A percentile compares a stretch with the other conserved stretches of the same genome.
Evolutionary conservation across 2,888 invertebrate genomes (phyloP).

Genomic region (Biston stratarius): DNA sequence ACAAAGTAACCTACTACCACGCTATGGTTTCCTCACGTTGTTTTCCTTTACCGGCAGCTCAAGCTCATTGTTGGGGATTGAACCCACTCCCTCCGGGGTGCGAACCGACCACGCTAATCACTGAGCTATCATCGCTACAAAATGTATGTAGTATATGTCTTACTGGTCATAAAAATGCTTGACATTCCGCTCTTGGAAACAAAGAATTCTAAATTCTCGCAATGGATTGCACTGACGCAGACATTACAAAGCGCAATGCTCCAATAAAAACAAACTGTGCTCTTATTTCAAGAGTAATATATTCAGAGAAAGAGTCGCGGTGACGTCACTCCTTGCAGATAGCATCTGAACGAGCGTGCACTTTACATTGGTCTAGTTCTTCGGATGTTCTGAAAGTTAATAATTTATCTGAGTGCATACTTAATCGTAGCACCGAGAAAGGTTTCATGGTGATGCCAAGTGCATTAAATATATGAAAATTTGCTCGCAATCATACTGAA

Average conservation of each 20-base stretch:
- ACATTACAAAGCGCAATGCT: constrained; percentile 36
- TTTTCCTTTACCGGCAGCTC: too few species aligned
- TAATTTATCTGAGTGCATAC: not conserved
- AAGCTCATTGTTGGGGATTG: too few species aligned
- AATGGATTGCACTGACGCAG: constrained; percentile 31
- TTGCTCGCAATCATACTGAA: not conserved
- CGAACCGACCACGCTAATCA: too few species aligned
- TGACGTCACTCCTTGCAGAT: constrained; percentile 48
- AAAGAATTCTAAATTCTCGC: constrained; percentile 36
- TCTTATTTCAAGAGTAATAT: constrained; percentile 37
- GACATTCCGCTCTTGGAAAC: constrained; percentile 28
- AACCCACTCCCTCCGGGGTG: too few species aligned
- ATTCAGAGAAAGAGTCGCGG: constrained; percentile 34
- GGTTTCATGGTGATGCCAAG: not conserved
- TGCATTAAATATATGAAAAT: constrained; percentile 7
- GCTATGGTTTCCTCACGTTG: too few species aligned
- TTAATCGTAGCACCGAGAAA: not conserved
- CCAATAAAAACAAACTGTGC: constrained; percentile 39
- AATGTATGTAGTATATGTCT: not conserved
- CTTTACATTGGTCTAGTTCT: constrained; percentile 5
- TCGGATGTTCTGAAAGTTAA: constrained; percentile 4
- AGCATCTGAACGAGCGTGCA: constrained; percentile 60
- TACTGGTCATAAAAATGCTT: constrained; percentile 21
- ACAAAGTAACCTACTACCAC: too few species aligned
- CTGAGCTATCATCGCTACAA: too few species aligned